phyloP scores from a whole-genome alignment of 2,888 invertebrate species.

The Tachina grossa region DNA sequence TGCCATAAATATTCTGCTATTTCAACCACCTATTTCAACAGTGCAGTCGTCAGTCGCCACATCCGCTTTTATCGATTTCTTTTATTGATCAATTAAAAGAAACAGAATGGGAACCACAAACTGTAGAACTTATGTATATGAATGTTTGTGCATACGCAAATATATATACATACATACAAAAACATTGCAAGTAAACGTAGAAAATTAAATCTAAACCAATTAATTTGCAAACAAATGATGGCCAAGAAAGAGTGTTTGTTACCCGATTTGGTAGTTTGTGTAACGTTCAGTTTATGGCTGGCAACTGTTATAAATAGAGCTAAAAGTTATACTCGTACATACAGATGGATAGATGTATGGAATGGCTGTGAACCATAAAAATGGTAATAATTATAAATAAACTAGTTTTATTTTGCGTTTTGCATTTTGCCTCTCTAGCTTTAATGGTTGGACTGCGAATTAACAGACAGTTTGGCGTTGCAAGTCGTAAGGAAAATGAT shows the following conservation, averaged over 20 bases:
- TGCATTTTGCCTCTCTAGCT: not conserved
- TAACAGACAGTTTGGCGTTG: constrained; percentile 60
- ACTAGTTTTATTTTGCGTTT: constrained; percentile 11
- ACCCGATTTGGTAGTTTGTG: not conserved
- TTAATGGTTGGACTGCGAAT: constrained; percentile 18
- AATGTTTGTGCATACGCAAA: not conserved
- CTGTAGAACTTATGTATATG: not conserved
- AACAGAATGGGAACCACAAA: constrained; percentile 37
- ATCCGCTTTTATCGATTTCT: constrained; percentile 52
- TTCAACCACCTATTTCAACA: not conserved
- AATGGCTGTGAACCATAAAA: constrained; percentile 41
- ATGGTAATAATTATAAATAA: constrained; percentile 38
- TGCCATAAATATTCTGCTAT: not conserved
- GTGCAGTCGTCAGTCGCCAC: not conserved
- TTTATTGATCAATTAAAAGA: constrained; percentile 55
- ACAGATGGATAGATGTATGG: not conserved
- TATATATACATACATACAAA: not conserved
- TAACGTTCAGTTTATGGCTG: constrained; percentile 16
- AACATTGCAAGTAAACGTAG: constrained; percentile 13
- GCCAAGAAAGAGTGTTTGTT: not conserved
- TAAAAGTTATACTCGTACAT: not conserved
- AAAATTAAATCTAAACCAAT: constrained; percentile 30
- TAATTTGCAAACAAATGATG: constrained; percentile 57
- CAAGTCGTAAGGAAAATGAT: constrained; percentile 1
- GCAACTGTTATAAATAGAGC: constrained; percentile 16